Conservation (phyloP, 1,140 invertebrate species). For the Drosophila kikkawai region DNA sequence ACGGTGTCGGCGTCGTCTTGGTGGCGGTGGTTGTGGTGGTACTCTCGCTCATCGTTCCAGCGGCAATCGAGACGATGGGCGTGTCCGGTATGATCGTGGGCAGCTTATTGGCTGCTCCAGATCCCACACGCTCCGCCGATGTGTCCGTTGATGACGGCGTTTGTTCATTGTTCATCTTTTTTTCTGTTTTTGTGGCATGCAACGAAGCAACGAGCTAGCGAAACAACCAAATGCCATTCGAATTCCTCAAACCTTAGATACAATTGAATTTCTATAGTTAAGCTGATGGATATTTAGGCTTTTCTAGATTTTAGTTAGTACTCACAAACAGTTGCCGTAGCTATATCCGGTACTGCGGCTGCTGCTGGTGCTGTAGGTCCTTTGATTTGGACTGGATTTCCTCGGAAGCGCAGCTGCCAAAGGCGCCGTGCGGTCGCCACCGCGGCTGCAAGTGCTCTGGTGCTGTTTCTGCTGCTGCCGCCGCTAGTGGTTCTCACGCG, state of each 20-base stretch:
- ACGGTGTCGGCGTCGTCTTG: conserved; percentile 77
- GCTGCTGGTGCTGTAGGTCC: not conserved
- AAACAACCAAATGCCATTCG: conserved; percentile 51
- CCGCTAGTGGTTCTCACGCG: conserved; percentile 5
- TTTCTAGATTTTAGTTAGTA: not conserved
- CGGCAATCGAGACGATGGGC: conserved; percentile 80
- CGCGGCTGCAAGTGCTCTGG: conserved; percentile 20
- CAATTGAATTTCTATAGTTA: not conserved
- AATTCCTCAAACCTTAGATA: conserved; percentile 32
- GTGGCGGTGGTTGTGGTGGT: conserved; percentile 80
- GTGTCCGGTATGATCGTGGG: conserved; percentile 78
- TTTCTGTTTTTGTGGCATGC: conserved; percentile 30
- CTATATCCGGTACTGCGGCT: conserved; percentile 3
- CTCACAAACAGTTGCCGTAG: conserved; percentile 38
- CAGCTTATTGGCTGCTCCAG: conserved; percentile 38
- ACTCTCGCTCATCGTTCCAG: conserved; percentile 76
- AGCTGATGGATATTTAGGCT: not conserved
- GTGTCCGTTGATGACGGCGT: conserved; percentile 40
- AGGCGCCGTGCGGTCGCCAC: conserved; percentile 27
- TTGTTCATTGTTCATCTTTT: conserved; percentile 56
- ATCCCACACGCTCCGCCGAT: conserved; percentile 33
- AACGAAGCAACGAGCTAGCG: conserved; percentile 26
- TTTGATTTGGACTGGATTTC: not conserved
- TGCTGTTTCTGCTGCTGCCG: not conserved
- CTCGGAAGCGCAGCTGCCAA: conserved; percentile 23